Conservation (phyloP, 2,113 vertebrate species). For the Zonotrichia leucophrys region DNA sequence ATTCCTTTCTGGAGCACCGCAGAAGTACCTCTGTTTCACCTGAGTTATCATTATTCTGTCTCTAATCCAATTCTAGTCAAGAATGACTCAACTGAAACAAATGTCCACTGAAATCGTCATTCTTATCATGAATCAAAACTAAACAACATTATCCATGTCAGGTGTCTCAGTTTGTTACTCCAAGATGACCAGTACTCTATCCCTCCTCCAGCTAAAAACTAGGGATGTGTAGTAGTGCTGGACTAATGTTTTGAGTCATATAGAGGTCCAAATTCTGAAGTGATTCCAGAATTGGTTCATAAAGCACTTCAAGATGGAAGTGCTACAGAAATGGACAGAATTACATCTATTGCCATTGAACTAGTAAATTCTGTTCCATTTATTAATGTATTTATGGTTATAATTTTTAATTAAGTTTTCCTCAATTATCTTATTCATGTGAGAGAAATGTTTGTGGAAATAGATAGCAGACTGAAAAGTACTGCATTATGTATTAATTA, state of each 20-base stretch:
- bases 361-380: not conserved
- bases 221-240: not conserved
- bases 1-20: not conserved
- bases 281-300: not conserved
- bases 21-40: not conserved
- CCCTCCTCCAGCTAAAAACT: not conserved
- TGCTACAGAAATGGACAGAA: not conserved
- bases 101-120: not conserved
- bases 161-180: not conserved
- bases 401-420: slow-evolving; percentile 6
- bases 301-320: not conserved
- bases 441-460: not conserved
- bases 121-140: not conserved
- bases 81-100: not conserved
- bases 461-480: not conserved
- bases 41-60: not conserved
- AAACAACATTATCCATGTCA: not conserved
- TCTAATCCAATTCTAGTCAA: not conserved
- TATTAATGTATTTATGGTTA: slow-evolving; percentile 7
- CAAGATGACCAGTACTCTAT: not conserved
- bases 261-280: not conserved
- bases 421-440: not conserved
- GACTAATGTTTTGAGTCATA: not conserved
- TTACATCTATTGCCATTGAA: not conserved
- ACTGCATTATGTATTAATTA: slow-evolving; percentile 1